Evolutionary conservation across 1,140 invertebrate species (phyloP).

Genomic region (Bilobella aurantiaca): DNA sequence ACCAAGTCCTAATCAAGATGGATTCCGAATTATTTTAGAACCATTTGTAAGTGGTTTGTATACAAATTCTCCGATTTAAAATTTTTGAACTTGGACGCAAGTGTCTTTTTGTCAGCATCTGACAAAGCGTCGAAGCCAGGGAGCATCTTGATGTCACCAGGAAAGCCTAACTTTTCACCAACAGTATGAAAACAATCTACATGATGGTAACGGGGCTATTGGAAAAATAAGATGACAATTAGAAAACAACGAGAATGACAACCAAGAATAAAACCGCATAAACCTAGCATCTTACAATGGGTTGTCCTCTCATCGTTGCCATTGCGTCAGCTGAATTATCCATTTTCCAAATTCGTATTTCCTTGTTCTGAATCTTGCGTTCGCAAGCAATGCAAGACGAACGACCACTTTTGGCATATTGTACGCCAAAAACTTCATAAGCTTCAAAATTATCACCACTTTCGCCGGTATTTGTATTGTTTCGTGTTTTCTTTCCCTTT

Average conservation of each 20-base stretch:
- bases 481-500: neutral
- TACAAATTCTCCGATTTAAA: too few relatives aligned
- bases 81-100: neutral
- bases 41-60: too few relatives aligned
- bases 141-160: neutral
- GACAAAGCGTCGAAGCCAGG: neutral
- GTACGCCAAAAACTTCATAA: neutral
- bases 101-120: neutral
- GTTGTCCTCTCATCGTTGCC: neutral
- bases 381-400: neutral
- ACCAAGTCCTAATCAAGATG: too few relatives aligned
- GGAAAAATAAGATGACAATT: neutral
- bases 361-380: neutral
- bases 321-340: neutral
- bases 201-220: neutral
- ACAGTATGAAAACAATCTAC: neutral
- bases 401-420: neutral
- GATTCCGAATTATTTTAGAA: too few relatives aligned
- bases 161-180: neutral
- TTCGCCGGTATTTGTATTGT: neutral
- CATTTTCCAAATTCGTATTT: neutral
- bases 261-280: too few relatives aligned
- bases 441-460: neutral
- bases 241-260: neutral
- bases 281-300: neutral